Conservation (phyloP, 1,140 invertebrate species). For the Bursaphelenchus mucronatus region DNA sequence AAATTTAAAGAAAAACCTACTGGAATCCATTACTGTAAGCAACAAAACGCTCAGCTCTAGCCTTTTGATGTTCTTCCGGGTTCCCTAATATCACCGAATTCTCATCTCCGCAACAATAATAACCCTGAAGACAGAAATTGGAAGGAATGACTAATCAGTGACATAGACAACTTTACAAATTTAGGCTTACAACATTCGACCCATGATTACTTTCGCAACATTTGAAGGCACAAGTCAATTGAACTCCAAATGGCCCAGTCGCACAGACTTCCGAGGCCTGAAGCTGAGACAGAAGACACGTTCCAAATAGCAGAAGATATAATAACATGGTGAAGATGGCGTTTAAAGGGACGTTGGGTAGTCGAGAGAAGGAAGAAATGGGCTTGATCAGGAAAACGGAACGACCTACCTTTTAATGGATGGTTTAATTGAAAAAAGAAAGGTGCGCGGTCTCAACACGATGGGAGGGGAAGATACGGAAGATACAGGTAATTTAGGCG, state of each 20-base stretch:
- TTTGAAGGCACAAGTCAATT: slow-evolving; percentile 30
- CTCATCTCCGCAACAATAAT: slow-evolving; percentile 32
- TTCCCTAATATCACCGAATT: too few relatives aligned
- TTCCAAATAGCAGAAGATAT: neutral
- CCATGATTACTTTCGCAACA: slow-evolving; percentile 30
- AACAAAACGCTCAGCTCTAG: slow-evolving; percentile 27
- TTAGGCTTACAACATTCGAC: slow-evolving; percentile 18
- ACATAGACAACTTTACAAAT: neutral
- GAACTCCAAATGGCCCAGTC: neutral
- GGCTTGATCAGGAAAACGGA: too few relatives aligned
- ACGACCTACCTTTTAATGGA: too few relatives aligned
- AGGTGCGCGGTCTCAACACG: too few relatives aligned
- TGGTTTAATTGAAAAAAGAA: too few relatives aligned
- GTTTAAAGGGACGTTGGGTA: too few relatives aligned
- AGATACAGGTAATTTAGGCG: too few relatives aligned
- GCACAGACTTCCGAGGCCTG: slow-evolving; percentile 22
- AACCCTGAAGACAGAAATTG: slow-evolving; percentile 28
- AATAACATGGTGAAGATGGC: too few relatives aligned
- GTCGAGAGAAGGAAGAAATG: too few relatives aligned
- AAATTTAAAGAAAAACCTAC: slow-evolving; percentile 4
- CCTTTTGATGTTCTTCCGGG: neutral
- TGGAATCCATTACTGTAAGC: slow-evolving; percentile 29
- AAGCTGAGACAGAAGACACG: neutral
- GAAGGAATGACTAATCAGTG: slow-evolving; percentile 5
- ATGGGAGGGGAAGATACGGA: too few relatives aligned